Base-by-base conservation (phyloP, 2,797 vertebrate species). In the Rallus crepitans region DNA sequence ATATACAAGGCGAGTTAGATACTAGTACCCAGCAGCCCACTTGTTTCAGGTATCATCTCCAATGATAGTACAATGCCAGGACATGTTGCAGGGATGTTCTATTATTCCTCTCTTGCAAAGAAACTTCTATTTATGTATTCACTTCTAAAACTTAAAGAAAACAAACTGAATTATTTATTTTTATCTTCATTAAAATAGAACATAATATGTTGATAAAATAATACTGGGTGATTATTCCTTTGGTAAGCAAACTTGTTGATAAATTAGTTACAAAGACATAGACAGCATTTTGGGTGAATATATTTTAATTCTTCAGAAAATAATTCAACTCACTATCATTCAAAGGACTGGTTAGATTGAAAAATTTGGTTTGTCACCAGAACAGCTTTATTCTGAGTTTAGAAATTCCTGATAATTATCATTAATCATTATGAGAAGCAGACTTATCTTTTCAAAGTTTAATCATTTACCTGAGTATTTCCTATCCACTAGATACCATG, bases 371-470 rank as follows among this genome's bases (percentile, higher is more conserved):
- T 97, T 97, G 96, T 97, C 95, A 97, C 70, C 56, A 95, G 93
- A 97, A 93, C 77, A 94, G 95, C 97, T 96, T 96, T 98, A 94
- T 97, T 98, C 94, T 72, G 95, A 96, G 95, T 96, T 96, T 97
- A 92, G 95, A 87, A 98, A 98, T 97, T 97, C 65, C 61, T 97
- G 95, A 97, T 95, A 89, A 48, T 48, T 23, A 23, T 48, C 47
- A 48, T 48, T 48, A 48, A 48, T 48, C 47, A 48, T 48, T 48
- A 48, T 48, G 47, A 48, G 21, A 48, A 48, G 47, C 47, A 48
- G 47, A 48, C 47, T 48, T 98, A 97, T 95, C 81, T 96, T 98
- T 96, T 95, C 90, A 96, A 97, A 97, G 76, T 87, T 78, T 95
- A 80, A 87, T 95, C 2, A 37, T 90, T 95, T 96, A 94, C 93